Conservation (phyloP, 2,797 vertebrate species). For the Lithobates sylvaticus region DNA sequence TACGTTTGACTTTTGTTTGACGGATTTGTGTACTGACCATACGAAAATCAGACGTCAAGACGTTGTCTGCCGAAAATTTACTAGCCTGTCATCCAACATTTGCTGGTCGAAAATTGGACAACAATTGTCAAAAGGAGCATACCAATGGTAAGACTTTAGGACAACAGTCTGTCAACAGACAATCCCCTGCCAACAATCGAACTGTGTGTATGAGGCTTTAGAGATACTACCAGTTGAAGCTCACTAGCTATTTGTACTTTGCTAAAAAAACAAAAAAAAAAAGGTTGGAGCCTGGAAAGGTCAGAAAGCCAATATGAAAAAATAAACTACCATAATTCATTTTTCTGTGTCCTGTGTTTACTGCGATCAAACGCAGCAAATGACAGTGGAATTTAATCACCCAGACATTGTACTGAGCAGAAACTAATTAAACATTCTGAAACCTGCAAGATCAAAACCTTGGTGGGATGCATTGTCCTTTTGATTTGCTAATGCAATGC, state of each 20-base stretch:
- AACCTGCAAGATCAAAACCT: background rate
- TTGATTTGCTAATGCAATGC: background rate
- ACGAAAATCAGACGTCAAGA: too few relatives aligned
- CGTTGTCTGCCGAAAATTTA: too few relatives aligned
- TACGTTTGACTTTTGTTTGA: too few relatives aligned
- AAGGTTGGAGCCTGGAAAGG: background rate
- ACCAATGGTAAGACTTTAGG: too few relatives aligned
- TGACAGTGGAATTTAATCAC: slow-evolving; percentile 4
- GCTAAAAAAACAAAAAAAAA: background rate
- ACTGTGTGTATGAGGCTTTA: too few relatives aligned
- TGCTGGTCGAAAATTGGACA: too few relatives aligned
- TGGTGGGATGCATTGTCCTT: background rate
- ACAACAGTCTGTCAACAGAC: too few relatives aligned
- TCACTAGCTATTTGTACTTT: background rate
- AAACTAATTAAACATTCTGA: background rate
- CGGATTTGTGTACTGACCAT: too few relatives aligned
- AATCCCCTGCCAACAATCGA: too few relatives aligned
- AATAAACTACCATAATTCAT: background rate
- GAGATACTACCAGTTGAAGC: too few relatives aligned
- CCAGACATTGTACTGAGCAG: background rate
- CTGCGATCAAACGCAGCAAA: background rate
- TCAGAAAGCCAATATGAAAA: slow-evolving; percentile 9
- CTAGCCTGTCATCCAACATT: too few relatives aligned
- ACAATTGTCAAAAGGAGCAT: too few relatives aligned
- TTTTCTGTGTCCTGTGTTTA: background rate